Conservation (phyloP, 2,888 invertebrate genomes). For the Cryptus armator region DNA sequence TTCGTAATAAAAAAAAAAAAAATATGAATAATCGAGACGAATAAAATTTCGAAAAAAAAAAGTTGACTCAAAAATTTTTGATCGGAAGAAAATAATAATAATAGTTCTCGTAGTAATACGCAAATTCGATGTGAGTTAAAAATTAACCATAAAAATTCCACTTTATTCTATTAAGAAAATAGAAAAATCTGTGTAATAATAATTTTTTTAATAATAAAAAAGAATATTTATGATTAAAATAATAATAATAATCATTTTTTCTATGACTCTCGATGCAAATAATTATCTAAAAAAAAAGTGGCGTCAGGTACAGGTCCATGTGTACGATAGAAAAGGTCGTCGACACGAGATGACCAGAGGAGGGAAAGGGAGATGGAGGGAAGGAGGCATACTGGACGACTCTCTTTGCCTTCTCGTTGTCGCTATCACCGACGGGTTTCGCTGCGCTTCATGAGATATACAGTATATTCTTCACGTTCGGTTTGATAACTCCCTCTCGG, state of each 20-base stretch:
- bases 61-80: too few species aligned
- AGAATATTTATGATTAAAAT: background rate
- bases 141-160: too few species aligned
- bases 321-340: constrained; percentile 73
- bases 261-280: background rate
- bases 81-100: too few species aligned
- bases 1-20: too few species aligned
- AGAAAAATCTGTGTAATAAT: too few species aligned
- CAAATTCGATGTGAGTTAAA: too few species aligned
- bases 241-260: background rate
- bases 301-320: constrained; percentile 74
- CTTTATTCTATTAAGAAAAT: too few species aligned
- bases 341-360: constrained; percentile 65
- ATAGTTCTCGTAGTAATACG: too few species aligned
- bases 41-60: background rate
- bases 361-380: background rate
- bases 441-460: constrained; percentile 69
- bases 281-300: constrained; percentile 48
- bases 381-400: constrained; percentile 13
- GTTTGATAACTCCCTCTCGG: constrained; percentile 35
- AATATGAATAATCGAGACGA: background rate
- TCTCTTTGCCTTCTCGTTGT: constrained; percentile 49
- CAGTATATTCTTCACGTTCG: constrained; percentile 47
- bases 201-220: too few species aligned
- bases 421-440: constrained; percentile 71